Evolutionary conservation across 2,113 vertebrate genomes (phyloP), one percentile per base, ranked within the genome.

Genomic region (Oreochromis spilurus): DNA sequence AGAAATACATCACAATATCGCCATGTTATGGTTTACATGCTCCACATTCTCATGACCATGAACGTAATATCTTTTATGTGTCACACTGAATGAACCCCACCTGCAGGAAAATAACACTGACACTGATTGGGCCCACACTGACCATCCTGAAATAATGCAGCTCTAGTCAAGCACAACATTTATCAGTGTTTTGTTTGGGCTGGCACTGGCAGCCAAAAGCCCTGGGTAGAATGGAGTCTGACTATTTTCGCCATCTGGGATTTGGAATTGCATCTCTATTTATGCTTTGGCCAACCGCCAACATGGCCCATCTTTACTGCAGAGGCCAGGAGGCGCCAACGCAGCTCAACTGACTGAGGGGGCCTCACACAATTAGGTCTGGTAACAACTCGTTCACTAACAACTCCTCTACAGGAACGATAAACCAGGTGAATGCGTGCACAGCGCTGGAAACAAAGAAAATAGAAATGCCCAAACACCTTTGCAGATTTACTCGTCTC

Each of bases 231-330:
- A 70, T 40, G 72, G 82, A 88, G 62, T 87, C 67, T 48, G 83
- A 87, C 86, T 90, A 75, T 87, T 92, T 85, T 85, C 19, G 13
- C 85, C 94, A 89, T 89, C 88, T 93, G 92, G 91, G 94, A 93
- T 92, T 95, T 92, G 55, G 81, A 92, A 92, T 92, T 85, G 81
- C 88, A 91, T 94, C 91, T 95, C 87, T 91, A 90, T 92, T 95
- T 78, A 94, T 92, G 84, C 81, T 77, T 65, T 94, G 91, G 94
- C 90, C 72, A 84, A 85, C 89, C 78, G 93, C 93, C 93, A 93
- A 50, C 36, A 65, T 77, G 90, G 83, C 72, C 80, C 83, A 77
- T 95, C 90, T 58, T 57, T 84, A 58, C 77, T 70, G 88, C 87
- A 91, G 83, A 87, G 87, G 86, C 90, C 83, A 82, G 75, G 58